Percentiles rank a stretch among this genome's conserved stretches.
These are phyloP conservation scores for Catagonus wagneri DNA, from an alignment of 2,113 vertebrate genomes.

Conservation along the genomic window DNA sequence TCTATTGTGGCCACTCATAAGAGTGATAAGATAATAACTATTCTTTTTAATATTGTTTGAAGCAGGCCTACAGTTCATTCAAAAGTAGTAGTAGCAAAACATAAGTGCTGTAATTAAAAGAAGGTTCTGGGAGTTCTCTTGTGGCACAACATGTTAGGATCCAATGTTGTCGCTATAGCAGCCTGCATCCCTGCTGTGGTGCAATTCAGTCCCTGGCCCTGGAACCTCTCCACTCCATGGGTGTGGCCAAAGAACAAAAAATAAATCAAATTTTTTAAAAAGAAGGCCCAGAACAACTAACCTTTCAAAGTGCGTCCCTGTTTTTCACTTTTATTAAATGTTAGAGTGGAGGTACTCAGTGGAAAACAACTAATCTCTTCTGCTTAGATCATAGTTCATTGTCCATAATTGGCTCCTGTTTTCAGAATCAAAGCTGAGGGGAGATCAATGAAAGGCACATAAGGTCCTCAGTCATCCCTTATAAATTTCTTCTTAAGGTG, in stretches of 20 bases:
- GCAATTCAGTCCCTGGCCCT: no score
- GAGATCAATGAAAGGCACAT: neutral
- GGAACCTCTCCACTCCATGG: no score
- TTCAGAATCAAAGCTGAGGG: conserved; percentile 7
- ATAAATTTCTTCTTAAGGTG: neutral
- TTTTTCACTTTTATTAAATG: neutral
- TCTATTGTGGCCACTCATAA: neutral
- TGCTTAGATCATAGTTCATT: neutral
- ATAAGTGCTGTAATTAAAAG: neutral
- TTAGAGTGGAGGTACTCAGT: neutral
- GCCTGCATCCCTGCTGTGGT: no score
- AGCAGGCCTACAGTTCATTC: neutral
- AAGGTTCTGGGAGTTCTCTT: neutral
- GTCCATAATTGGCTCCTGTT: neutral
- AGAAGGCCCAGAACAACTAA: neutral
- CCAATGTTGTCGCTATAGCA: no score
- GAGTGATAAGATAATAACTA: neutral
- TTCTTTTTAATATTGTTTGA: conserved; percentile 11
- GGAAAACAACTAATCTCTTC: neutral
- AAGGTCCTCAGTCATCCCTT: neutral
- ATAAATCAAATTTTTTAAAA: neutral
- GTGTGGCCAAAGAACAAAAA: no score
- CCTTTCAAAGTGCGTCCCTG: neutral
- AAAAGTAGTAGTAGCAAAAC: neutral
- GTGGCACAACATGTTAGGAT: no score